phyloP scores from a whole-genome alignment of 2,113 vertebrate species.

The Istiophorus platypterus region DNA sequence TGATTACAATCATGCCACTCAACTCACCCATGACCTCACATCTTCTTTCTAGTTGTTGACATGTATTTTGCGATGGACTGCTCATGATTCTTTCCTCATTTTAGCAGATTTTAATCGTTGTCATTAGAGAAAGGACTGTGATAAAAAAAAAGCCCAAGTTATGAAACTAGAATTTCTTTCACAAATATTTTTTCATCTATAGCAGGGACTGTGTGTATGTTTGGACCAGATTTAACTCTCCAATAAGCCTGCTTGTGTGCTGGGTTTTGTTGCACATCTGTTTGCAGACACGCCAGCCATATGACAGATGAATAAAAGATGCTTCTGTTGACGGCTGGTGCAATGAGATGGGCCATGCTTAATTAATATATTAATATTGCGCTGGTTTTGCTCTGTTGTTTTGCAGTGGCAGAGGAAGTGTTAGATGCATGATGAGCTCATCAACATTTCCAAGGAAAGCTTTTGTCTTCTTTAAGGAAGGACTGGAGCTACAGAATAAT shows the following conservation, averaged over 20 bases:
- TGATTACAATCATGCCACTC: not conserved
- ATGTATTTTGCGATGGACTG: not conserved
- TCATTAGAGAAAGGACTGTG: not conserved
- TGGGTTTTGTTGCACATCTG: constrained; percentile 55
- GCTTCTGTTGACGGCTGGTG: constrained; percentile 45
- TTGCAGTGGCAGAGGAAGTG: constrained; percentile 31
- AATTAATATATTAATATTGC: constrained; percentile 68
- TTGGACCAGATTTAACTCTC: constrained; percentile 13
- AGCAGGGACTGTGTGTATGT: not conserved
- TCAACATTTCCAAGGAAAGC: constrained; percentile 33
- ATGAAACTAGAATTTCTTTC: not conserved
- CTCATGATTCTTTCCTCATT: not conserved
- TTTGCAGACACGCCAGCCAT: constrained; percentile 62
- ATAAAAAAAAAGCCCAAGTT: not conserved
- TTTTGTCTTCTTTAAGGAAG: constrained; percentile 8
- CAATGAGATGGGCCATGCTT: constrained; percentile 61
- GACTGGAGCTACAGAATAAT: not conserved
- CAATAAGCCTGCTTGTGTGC: constrained; percentile 24
- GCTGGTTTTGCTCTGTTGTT: constrained; percentile 25
- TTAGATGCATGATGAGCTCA: constrained; percentile 47
- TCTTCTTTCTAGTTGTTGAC: not conserved
- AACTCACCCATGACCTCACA: not conserved
- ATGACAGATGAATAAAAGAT: constrained; percentile 75
- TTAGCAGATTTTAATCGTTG: not conserved
- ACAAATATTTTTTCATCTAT: not conserved